Evolutionary conservation across 2,888 invertebrate species (phyloP), one percentile per base, ranked within the genome.

Genomic region (Zele albiditarsus): DNA sequence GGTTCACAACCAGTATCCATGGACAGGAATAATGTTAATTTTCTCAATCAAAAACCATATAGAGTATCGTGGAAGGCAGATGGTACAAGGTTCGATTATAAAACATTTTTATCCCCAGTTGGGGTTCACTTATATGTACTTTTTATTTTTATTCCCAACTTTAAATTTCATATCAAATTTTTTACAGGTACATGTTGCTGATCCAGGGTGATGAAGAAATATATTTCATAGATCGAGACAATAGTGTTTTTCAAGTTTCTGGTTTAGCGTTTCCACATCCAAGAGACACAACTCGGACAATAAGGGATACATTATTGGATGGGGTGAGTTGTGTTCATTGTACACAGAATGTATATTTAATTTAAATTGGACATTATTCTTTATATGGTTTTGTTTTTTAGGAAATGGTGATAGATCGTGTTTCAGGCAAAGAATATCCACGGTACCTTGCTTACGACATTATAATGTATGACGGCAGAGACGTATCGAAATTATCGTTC

Each of bases 41-140:
- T 94, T 14, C 90, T 99, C 3, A 91, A 92, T 38, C 90, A 94
- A 80, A 96, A 96, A 85, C 96, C 96, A 0, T 99, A 99, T 86
- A 93, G 94, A 87, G 98, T 99, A 0, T 99, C 98, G 1, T 99
- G 99, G 99, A 99, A 99, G 88, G 99, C 99, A 12, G 99, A 99
- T 89, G 99, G 99, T 49, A 96, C 95, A 42, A 94, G 97, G 95
- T 96, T 8, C 0, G 87, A 86, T 81, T 33, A 60, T 14, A 58
- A 67, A 27, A 42, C 14, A 4, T n/a, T 63, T 46, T 42, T 53
- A 62, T 33, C 60, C 8, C 27, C 73, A 67, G 66, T 53, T 58
- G n/a, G n/a, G n/a, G n/a, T n/a, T n/a, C n/a, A n/a, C n/a, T n/a
- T n/a, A n/a, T n/a, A n/a, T n/a, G n/a, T n/a, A n/a, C n/a, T n/a